Evolutionary conservation across 2,888 invertebrate species (phyloP).

Genomic region (Eurytoma californica): DNA sequence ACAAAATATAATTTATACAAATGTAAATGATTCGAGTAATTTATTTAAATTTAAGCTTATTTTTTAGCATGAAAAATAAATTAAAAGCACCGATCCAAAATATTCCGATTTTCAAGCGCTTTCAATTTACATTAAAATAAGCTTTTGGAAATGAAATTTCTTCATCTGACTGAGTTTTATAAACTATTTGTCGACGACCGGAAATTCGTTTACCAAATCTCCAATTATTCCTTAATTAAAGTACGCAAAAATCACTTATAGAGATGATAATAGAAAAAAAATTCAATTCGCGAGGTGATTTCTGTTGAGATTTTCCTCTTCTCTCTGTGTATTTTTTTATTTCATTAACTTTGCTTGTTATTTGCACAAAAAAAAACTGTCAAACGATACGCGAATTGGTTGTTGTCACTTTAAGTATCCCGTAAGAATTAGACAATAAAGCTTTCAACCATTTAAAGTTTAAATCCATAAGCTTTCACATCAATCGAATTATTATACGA

Average conservation of each 20-base stretch:
- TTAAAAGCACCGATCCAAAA: too few relatives aligned
- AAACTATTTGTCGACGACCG: conserved; percentile 16
- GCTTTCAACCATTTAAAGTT: not conserved
- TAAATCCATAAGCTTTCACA: conserved; percentile 33
- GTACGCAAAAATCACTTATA: not conserved
- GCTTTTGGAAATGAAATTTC: conserved; percentile 17
- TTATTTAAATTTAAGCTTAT: too few relatives aligned
- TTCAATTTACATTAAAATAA: not conserved
- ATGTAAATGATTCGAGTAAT: not conserved
- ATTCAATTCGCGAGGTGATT: conserved; percentile 18
- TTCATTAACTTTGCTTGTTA: not conserved
- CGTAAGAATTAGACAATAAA: conserved; percentile 31
- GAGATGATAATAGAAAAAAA: not conserved
- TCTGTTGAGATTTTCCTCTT: not conserved
- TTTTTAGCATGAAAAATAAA: too few relatives aligned
- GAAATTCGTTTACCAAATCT: conserved; percentile 36
- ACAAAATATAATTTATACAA: too few relatives aligned
- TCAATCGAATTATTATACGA: conserved; percentile 25
- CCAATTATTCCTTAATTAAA: conserved; percentile 40
- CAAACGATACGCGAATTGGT: conserved; percentile 19
- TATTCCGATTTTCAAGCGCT: not conserved
- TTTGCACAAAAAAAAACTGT: conserved; percentile 20
- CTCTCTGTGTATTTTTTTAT: not conserved
- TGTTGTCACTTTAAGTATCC: not conserved
- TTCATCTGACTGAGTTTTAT: not conserved